Evolutionary conservation across 1,140 invertebrate species (phyloP), one percentile per base, ranked within the genome.

Genomic region (Platorchestia sp.): DNA sequence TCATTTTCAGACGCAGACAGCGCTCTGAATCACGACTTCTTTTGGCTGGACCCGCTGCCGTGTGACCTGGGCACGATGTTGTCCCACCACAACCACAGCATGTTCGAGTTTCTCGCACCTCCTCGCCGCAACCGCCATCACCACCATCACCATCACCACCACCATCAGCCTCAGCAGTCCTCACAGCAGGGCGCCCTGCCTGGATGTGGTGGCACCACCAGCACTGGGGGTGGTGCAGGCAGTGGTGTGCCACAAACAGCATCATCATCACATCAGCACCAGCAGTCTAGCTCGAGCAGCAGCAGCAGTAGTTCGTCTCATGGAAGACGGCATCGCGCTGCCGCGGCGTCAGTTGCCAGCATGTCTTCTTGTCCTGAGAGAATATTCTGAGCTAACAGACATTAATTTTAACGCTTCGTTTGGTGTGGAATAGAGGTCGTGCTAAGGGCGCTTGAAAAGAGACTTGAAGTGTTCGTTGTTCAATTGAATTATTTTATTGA

Each of bases 31-130:
- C 99, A 99, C 96, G 99, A 99, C 97, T 99, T 99, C 97, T 99
- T 99, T 97, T 99, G 99, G 99, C 99, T 98, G 0, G 99, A 99
- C 97, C 99, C 99, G 47, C 98, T 99, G 98, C 99, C 99, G 0
- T 98, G 98, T 97, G 99, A 99, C 97, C 97, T 99, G 0, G 98
- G 98, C 45, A 99, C 98, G 97, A 99, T 99, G 99, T 97, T 99
- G 91, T 98, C 98, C 0, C 98, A 99, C 96, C 99, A 99, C 97
- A 98, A 98, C 0, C 99, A 99, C 96, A 99, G 99, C 97, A 99
- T 99, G 99, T 99, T 99, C 97, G 99, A 99, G 97, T 99, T 99
- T 97, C 97, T 99, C 91, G 99, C 99, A 0, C 99, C 99, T 0
- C 96, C 96, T 7, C 95, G 96, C 27, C 96, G 96, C 43, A 96